Percentiles rank a stretch among this genome's conserved stretches.
Conservation (phyloP, 2,888 invertebrate species). For the Dysmachus trigonus region DNA sequence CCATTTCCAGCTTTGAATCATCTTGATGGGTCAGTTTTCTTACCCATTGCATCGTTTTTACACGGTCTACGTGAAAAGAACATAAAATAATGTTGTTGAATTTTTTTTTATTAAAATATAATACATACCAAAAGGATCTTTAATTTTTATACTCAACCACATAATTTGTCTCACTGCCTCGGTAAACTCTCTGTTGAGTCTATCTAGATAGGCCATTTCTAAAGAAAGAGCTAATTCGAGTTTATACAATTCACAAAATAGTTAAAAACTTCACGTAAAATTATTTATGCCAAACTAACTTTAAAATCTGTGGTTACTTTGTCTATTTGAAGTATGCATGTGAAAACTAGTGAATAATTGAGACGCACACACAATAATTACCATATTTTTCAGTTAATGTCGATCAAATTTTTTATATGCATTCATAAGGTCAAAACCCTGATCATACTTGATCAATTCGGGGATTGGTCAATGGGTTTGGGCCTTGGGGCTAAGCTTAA, state of each 20-base stretch:
- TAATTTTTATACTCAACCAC: background rate
- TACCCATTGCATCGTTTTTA: conserved; percentile 67
- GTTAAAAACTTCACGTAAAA: background rate
- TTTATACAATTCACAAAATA: background rate
- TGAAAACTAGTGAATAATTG: too few relatives aligned
- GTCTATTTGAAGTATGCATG: background rate
- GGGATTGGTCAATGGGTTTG: too few relatives aligned
- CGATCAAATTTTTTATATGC: too few relatives aligned
- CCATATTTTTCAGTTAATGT: too few relatives aligned
- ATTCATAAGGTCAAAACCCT: too few relatives aligned
- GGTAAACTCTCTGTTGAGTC: conserved; percentile 1
- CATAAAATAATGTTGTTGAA: background rate
- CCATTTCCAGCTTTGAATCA: conserved; percentile 63
- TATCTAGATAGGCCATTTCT: background rate
- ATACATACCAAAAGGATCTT: background rate
- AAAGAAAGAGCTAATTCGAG: background rate
- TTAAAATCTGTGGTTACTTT: background rate
- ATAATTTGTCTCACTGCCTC: conserved; percentile 1
- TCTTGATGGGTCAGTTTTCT: conserved; percentile 65
- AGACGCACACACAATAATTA: too few relatives aligned
- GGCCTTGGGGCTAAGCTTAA: too few relatives aligned
- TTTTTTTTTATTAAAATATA: background rate
- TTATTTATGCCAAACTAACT: background rate
- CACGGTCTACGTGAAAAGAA: conserved; percentile 62
- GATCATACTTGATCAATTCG: too few relatives aligned